A percentile compares a stretch with the other conserved stretches of the same genome.
These are phyloP conservation scores for Mycalesis mineus DNA, from an alignment of 2,888 invertebrate species.

Conservation along the genomic window DNA sequence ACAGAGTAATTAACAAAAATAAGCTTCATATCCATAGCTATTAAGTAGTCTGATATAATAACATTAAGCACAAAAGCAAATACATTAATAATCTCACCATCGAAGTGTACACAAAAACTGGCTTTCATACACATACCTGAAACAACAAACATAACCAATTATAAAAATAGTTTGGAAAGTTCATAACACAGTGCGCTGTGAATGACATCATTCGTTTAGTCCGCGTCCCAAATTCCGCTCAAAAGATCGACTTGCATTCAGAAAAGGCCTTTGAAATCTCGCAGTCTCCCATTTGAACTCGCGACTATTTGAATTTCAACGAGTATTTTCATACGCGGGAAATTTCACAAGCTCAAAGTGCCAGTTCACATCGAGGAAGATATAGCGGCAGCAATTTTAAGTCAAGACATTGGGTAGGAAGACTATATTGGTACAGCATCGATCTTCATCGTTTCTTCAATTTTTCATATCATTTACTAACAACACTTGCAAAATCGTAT, in stretches of 20 bases:
- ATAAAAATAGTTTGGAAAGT: not conserved
- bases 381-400: no score
- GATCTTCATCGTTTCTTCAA: no score
- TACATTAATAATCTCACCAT: not conserved
- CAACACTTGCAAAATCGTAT: no score
- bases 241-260: constrained; percentile 6
- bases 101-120: not conserved
- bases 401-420: no score
- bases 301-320: constrained; percentile 1
- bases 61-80: not conserved
- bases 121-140: not conserved
- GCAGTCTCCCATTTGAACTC: not conserved
- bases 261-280: not conserved
- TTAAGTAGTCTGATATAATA: no score
- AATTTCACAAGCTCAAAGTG: not conserved
- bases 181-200: not conserved
- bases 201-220: constrained; percentile 10
- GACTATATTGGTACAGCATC: no score
- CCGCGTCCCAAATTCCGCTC: not conserved
- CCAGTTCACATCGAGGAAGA: no score
- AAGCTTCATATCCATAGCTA: no score
- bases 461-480: no score
- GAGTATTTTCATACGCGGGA: constrained; percentile 2
- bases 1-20: no score
- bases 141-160: not conserved